Base-by-base conservation (phyloP, 2,797 vertebrate genomes). In the Chromobotia macracanthus region DNA sequence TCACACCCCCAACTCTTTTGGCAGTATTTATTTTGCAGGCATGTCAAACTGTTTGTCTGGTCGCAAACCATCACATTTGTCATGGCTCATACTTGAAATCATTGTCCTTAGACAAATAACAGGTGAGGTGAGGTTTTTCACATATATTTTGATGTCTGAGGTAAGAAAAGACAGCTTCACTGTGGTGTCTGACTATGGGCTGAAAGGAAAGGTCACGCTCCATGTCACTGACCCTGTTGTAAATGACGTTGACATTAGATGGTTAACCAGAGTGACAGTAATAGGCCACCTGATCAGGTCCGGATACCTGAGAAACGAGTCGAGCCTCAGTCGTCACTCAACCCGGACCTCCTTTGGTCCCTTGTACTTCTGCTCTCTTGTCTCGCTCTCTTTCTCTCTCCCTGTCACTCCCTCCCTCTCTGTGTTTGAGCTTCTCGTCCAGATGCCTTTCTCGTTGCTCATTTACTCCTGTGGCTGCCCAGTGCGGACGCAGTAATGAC, bases 401-500 rank as follows among this genome's bases (percentile, higher is more conserved):
- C 25, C 64, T 44, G 41, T 51, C 41, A 44, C 56, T 69, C 6
- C 12, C 23, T 67, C 31, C 12, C 48, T 2, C 44, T 66, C 56
- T 23, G 18, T 56, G 46, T 83, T 63, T 53, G 77, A 83, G 83
- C 68, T 73, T 63, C 66, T 92, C 90, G 92, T 90, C 86, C 88
- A 89, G 88, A 91, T 90, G 90, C 90, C 89, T 92, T 91, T 92
- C 92, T 95, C 93, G 90, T 93, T 94, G 93, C 95, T 97, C 96
- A 97, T 96, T 98, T 96, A 97, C 86, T 87, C 91, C 89, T 91
- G 93, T 93, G 94, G 94, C 94, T 75, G 93, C 94, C 95, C 94
- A 90, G 91, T 95, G 92, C 92, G 94, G 95, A 93, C 95, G 94
- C 93, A 91, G 93, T 97, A 97, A 97, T 96, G 96, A 95, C 95